Base-by-base conservation (phyloP, 64 coral and sea anemone species). In the Dendrophyllia cribrosa region DNA sequence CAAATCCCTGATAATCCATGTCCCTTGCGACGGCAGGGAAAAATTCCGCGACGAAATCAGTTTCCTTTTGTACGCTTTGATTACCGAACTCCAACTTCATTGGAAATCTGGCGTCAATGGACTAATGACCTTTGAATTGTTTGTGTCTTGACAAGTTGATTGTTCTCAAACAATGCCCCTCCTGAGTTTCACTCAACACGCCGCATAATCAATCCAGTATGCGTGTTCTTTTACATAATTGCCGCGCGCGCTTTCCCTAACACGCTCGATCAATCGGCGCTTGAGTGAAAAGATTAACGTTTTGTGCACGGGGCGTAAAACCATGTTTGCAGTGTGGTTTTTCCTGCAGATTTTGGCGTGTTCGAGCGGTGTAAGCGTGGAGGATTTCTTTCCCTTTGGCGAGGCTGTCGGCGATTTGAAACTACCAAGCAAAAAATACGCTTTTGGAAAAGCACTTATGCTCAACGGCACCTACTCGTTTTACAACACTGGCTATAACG, bases 321-420 rank as follows among this genome's bases (percentile, higher is more conserved):
- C 3, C 62, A 67, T 84, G 80, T 59, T 84, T 68, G 5, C 45
- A 21, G 20, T 48, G 15, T 24, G 14, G 16, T 48, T 68, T 50
- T 66, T 84, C n/a, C 44, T 84, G 44, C 80, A 66, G 43, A 4
- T 84, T 20, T 50, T 84, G 9, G 20, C 62, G 9, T 51, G 47
- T 51, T 60, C 61, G 9, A 51, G 19, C 46, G 16, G 80, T 49
- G 62, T 84, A 19, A 22, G 44, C 20, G 43, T 67, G 15, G 20
- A 51, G 44, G 43, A 67, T 26, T 68, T 84, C 19, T 84, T 84
- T 21, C 62, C 80, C n/a, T 84, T 84, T 84, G 80, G 80, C 45
- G 61, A 84, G 9, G 62, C 17, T n/a, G 4, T 7, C 11, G 80
- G 80, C 9, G 80, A 84, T 47, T 12, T 68, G 19, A 66, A 68